Percentiles rank a stretch among this genome's conserved stretches.
Conservation (phyloP, 1,140 invertebrate genomes). For the Cheumatopsyche charites region DNA sequence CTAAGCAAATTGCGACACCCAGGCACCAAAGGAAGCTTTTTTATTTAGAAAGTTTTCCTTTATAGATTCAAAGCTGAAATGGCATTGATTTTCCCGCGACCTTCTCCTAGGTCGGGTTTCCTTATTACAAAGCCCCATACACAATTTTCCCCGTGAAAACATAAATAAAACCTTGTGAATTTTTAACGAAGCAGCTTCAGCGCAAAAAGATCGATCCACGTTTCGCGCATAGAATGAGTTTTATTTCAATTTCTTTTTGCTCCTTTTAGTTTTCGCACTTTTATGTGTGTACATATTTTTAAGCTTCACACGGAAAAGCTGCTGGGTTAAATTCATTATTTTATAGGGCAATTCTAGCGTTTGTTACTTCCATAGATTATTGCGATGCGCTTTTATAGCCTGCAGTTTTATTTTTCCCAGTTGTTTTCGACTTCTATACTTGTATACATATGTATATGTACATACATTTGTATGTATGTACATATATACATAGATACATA, state of each 20-base stretch:
- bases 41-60: background rate
- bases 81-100: slow-evolving; percentile 1
- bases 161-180: too few species aligned
- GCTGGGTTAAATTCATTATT: slow-evolving; percentile 1
- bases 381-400: slow-evolving; percentile 2
- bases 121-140: background rate
- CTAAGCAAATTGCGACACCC: background rate
- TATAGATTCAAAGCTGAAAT: background rate
- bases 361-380: background rate
- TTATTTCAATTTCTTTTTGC: too few species aligned
- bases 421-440: too few species aligned
- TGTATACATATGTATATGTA: background rate
- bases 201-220: too few species aligned
- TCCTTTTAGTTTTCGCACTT: background rate
- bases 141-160: too few species aligned
- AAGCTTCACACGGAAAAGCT: background rate
- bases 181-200: too few species aligned
- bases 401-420: too few species aligned
- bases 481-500: background rate
- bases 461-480: background rate
- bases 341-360: slow-evolving; percentile 14
- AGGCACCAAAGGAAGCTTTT: too few species aligned
- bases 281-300: background rate
- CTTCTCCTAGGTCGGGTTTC: background rate
- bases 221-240: too few species aligned